Evolutionary conservation across 1,140 invertebrate species (phyloP), one percentile per base, ranked within the genome.

Genomic region (Bombus cullumanus): DNA sequence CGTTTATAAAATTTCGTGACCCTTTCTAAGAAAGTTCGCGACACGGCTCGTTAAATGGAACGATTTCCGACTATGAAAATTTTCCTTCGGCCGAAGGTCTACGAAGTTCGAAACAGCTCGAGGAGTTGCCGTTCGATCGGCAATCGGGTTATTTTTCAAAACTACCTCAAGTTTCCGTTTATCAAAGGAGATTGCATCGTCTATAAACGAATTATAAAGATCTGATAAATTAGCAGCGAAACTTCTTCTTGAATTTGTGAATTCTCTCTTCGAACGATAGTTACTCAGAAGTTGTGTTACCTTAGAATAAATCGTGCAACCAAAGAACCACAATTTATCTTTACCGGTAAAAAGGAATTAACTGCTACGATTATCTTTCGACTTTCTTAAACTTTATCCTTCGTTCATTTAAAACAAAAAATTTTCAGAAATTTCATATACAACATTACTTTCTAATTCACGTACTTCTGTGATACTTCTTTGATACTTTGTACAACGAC

Each of bases 11-110:
- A 85, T 79, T 84, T 83, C 22, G 43, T 37, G 28, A 39, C 18
- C 13, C 13, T 34, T 59, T 47, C n/a, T 3, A 34, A 39, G 18
- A 62, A 72, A 85, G 31, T 79, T 84, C 53, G 31, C 83, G 62
- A 77, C 62, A 77, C 62, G 76, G 76, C 79, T 79, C 83, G 83
- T 78, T 83, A 78, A 83, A 78, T 83, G 64, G 37, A 69, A 78
- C 64, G 47, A 69, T 43, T 68, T 12, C 34, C 34, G 64, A 69
- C 47, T 83, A 41, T 41, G 64, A 78, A 31, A 37, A 76, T 57
- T 78, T 66, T 31, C 41, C 25, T 64, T 41, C 37, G 18, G 3
- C n/a, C 4, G 57, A 47, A 47, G 4, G 41, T 28, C 18, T 39
- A 78, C 15, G 12, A n/a, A 77, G 62, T 83, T 68, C 73, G 3